A percentile compares a stretch with the other conserved stretches of the same genome.
Evolutionary conservation across 2,113 vertebrate species (phyloP).

Genomic region (Tiliqua scincoides): DNA sequence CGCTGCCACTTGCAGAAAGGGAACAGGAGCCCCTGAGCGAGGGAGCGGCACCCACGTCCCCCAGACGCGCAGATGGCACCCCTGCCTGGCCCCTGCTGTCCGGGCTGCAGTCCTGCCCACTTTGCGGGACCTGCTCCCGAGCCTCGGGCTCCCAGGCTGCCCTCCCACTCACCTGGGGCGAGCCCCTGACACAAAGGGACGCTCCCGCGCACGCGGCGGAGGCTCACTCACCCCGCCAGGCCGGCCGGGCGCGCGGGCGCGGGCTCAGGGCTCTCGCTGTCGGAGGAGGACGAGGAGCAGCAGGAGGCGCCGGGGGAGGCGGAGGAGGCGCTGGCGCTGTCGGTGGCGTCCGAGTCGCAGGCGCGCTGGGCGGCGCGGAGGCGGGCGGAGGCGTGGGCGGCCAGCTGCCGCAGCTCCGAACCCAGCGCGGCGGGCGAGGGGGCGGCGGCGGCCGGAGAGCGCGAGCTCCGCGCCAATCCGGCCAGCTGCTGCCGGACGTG

Average conservation of each 20-base stretch:
- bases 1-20: background rate
- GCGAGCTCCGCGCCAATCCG: slow-evolving; percentile 38
- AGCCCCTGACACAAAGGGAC: no score
- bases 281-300: slow-evolving; percentile 52
- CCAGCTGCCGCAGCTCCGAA: slow-evolving; percentile 10
- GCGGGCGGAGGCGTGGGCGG: slow-evolving; percentile 56
- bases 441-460: background rate
- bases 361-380: slow-evolving; percentile 63
- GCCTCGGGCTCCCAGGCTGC: no score
- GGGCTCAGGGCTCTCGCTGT: slow-evolving; percentile 43
- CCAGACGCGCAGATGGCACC: background rate
- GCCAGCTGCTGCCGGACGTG: slow-evolving; percentile 66
- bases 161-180: no score
- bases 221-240: background rate
- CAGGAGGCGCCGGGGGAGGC: slow-evolving; percentile 53
- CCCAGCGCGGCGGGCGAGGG: slow-evolving; percentile 30
- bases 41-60: background rate
- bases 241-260: background rate
- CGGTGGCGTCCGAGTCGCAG: slow-evolving; percentile 75
- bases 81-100: no score
- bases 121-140: no score
- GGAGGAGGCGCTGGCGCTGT: slow-evolving; percentile 55
- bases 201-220: background rate
- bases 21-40: background rate
- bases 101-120: no score